phyloP scores from a whole-genome alignment of 2,888 invertebrate species.

The Penaeus monodon region DNA sequence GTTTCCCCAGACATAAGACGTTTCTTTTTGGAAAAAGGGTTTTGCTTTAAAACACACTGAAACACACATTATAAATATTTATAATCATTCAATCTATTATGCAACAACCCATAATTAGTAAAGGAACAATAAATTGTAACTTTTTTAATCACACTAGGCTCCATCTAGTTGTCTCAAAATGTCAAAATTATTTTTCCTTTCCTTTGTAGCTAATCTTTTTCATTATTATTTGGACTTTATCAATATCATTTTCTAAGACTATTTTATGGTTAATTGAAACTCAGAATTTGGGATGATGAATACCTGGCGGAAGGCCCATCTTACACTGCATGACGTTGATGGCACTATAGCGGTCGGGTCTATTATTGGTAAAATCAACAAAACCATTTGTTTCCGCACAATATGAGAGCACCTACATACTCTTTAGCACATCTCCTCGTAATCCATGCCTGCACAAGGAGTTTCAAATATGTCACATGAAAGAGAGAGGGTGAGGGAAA shows the following conservation, averaged over 20 bases:
- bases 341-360: constrained; percentile 83
- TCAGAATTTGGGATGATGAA: background rate
- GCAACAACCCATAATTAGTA: no score
- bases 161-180: no score
- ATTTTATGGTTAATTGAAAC: background rate
- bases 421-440: constrained; percentile 44
- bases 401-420: constrained; percentile 26
- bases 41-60: constrained; percentile 66
- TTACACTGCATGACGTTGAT: constrained; percentile 79
- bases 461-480: background rate
- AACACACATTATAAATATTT: no score
- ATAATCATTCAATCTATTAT: no score
- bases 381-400: constrained; percentile 69
- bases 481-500: no score
- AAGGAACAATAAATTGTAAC: no score
- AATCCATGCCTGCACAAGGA: constrained; percentile 18
- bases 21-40: constrained; percentile 64
- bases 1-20: constrained; percentile 83
- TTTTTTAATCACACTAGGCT: no score
- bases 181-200: no score
- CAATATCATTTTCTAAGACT: no score
- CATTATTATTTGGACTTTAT: no score
- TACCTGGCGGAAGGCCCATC: constrained; percentile 64
- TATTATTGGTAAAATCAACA: constrained; percentile 77
- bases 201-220: no score